A percentile compares a stretch with the other conserved stretches of the same genome.
Conservation (phyloP, 2,113 vertebrate genomes). For the Callipepla californica region DNA sequence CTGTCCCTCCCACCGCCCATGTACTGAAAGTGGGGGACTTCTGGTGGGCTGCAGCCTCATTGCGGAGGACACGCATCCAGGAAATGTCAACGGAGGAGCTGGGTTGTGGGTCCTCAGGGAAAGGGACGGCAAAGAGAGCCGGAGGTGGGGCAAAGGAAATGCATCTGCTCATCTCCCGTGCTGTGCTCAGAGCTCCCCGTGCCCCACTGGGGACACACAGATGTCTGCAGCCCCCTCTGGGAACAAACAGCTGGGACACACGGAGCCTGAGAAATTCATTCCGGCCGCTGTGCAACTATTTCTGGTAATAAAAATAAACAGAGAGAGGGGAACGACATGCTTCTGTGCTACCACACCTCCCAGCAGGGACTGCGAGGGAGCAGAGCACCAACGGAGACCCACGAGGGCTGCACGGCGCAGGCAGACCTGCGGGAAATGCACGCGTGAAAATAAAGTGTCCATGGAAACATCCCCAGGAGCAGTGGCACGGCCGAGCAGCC, state of each 20-base stretch:
- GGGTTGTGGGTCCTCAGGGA: background rate
- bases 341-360: background rate
- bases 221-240: background rate
- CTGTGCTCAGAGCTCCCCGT: too few species aligned
- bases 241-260: conserved; percentile 43
- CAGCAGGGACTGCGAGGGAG: background rate
- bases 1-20: background rate
- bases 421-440: background rate
- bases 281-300: background rate
- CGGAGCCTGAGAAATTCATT: background rate
- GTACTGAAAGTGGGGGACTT: background rate
- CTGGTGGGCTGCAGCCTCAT: background rate
- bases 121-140: background rate
- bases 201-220: background rate
- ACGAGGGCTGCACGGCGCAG: fast-evolving
- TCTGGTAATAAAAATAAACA: conserved; percentile 36
- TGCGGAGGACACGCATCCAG: background rate
- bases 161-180: background rate
- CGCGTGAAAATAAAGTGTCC: fast-evolving
- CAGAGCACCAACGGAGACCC: background rate
- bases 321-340: background rate
- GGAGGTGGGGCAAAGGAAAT: background rate
- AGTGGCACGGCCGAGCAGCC: fast-evolving
- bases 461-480: background rate
- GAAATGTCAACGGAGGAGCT: background rate